Percentiles rank a stretch among this genome's conserved stretches.
Conservation (phyloP, 2,113 vertebrate genomes). For the Oreamnos americanus region DNA sequence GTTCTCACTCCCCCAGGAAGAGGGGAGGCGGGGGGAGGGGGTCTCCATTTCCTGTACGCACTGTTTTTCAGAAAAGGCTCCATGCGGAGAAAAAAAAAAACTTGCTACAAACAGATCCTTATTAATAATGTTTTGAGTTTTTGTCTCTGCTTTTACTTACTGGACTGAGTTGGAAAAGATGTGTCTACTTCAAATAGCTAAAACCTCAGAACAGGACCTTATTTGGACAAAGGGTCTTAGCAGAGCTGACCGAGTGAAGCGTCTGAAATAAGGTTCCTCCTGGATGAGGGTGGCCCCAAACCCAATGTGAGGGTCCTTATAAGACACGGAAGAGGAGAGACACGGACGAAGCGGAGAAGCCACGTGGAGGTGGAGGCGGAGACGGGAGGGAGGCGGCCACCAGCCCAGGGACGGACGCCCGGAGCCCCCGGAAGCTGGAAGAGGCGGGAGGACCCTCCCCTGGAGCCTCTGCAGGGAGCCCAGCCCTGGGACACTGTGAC, state of each 20-base stretch:
- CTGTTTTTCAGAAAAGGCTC: background rate
- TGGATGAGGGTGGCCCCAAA: fast-evolving
- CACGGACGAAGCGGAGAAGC: background rate
- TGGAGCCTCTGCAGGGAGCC: fast-evolving
- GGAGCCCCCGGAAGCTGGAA: background rate
- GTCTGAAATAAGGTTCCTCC: background rate
- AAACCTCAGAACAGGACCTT: background rate
- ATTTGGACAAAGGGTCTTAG: background rate
- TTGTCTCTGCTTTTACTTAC: background rate
- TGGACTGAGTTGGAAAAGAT: too few relatives aligned
- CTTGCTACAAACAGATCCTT: background rate
- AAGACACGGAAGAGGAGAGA: background rate
- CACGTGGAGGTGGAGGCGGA: fast-evolving
- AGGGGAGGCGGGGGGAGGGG: background rate
- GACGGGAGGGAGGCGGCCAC: fast-evolving
- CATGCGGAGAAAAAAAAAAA: fast-evolving
- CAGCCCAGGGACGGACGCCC: fast-evolving
- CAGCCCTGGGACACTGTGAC: fast-evolving
- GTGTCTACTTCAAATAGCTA: background rate
- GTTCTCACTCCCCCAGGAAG: conserved; percentile 27
- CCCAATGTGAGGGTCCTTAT: fast-evolving
- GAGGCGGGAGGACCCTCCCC: fast-evolving
- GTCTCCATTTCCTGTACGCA: background rate
- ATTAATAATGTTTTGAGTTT: background rate
- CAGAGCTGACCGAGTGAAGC: background rate